Evolutionary conservation across 2,113 vertebrate genomes (phyloP), one percentile per base, ranked within the genome.

Genomic region (Crotalus helleri): DNA sequence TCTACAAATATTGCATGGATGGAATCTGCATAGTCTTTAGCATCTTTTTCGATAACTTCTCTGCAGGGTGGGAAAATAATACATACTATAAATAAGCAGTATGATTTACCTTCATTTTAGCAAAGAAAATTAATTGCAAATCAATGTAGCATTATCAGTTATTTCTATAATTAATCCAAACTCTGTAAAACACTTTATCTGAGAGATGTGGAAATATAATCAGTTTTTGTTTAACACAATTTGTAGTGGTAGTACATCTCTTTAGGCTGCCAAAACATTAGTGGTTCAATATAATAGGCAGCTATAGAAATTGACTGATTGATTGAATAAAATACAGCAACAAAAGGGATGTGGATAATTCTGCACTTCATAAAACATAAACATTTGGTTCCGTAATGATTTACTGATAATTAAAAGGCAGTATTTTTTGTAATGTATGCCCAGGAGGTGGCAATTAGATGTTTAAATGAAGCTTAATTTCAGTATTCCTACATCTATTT

Each of bases 1-100:
- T 99, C 99, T 97, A 99, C 98, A 97, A 99, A 99, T 97, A 99
- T 98, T 94, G 99, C 99, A 92, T 99, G 99, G 95, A 99, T 99
- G 96, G 99, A 99, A 96, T 99, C 99, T 24, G 99, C 99, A 94
- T 99, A 99, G 97, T 99, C 99, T 98, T 99, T 99, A 94, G 99
- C 99, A 93, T 99, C 99, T 96, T 99, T 99, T 97, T 99, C 99
- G 97, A 97, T 97, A 96, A 99, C 99, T 97, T 99, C 99, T 96
- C 99, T 99, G 97, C 97, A 96, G 93, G 97, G 7, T 81, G n/a
- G 3, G 74, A 81, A 89, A 51, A 94, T 64, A 89, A 58, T 46
- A 61, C 24, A 90, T 87, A 94, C 1, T 4, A 51, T 91, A 29
- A 97, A 93, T 92, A 88, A 86, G 94, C 29, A 92, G 92, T 19